Evolutionary conservation across 1,140 invertebrate genomes (phyloP).

Genomic region (Danaus plexippus): DNA sequence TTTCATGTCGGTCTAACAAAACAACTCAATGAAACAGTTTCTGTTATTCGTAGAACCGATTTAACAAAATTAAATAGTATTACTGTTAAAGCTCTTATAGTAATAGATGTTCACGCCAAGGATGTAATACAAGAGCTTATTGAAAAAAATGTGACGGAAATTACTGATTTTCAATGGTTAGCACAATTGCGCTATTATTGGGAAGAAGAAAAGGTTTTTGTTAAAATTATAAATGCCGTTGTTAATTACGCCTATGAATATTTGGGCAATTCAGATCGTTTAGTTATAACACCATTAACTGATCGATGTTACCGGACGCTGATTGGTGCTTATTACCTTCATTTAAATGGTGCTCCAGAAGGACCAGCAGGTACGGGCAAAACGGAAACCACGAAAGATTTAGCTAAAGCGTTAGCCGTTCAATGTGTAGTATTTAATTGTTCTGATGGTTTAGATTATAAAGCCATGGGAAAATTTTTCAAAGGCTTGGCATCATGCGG

Average conservation of each 20-base stretch:
- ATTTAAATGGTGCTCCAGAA: slow-evolving; percentile 89
- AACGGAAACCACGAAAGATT: slow-evolving; percentile 94
- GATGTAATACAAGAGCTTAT: slow-evolving; percentile 87
- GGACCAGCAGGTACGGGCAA: slow-evolving; percentile 95
- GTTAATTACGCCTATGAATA: slow-evolving; percentile 94
- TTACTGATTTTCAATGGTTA: slow-evolving; percentile 93
- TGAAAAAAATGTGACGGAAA: slow-evolving; percentile 77
- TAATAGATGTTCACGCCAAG: slow-evolving; percentile 92
- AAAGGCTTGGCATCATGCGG: slow-evolving; percentile 89
- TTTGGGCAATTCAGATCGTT: slow-evolving; percentile 83
- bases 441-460: slow-evolving; percentile 92
- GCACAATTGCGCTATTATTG: slow-evolving; percentile 93
- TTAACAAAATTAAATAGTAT: slow-evolving; percentile 78
- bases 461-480: slow-evolving; percentile 94
- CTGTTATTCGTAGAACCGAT: slow-evolving; percentile 72
- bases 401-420: slow-evolving; percentile 89
- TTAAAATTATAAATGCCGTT: slow-evolving; percentile 90
- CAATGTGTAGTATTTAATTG: slow-evolving; percentile 95
- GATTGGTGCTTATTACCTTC: slow-evolving; percentile 90
- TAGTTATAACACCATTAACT: slow-evolving; percentile 89
- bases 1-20: slow-evolving; percentile 71
- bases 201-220: slow-evolving; percentile 83
- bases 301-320: slow-evolving; percentile 91
- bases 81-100: slow-evolving; percentile 88
- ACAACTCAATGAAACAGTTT: slow-evolving; percentile 78